Conservation (phyloP, 2,113 vertebrate species). For the Rhynchopsitta pachyrhyncha region DNA sequence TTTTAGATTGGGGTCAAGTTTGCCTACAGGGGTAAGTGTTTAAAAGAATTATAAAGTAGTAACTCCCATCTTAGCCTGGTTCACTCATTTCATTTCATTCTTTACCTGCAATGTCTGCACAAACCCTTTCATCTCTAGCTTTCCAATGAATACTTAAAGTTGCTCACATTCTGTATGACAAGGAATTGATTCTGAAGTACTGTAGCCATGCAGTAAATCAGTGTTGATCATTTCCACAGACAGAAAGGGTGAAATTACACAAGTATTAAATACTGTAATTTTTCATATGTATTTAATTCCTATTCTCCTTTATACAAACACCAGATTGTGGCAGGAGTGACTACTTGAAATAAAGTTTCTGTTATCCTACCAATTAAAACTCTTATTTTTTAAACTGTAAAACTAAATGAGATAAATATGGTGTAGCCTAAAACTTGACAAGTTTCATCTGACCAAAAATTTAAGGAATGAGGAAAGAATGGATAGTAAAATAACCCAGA, state of each 20-base stretch:
- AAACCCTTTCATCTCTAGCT: not conserved
- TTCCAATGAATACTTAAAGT: not conserved
- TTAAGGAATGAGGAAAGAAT: not conserved
- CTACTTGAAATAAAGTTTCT: not conserved
- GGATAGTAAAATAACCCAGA: not conserved
- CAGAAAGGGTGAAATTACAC: not conserved
- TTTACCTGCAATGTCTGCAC: not conserved
- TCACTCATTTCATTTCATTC: not conserved
- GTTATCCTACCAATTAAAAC: not conserved
- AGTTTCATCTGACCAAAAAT: not conserved
- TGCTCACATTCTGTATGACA: not conserved
- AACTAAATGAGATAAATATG: not conserved
- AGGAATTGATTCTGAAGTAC: constrained; percentile 15
- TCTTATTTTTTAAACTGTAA: not conserved
- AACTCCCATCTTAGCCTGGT: not conserved
- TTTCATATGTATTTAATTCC: not conserved
- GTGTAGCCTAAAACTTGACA: not conserved
- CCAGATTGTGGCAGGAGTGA: not conserved
- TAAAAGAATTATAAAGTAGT: not conserved
- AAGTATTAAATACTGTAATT: not conserved
- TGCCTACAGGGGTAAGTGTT: not conserved
- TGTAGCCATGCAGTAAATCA: not conserved
- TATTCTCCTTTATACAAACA: not conserved
- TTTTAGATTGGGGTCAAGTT: not conserved
- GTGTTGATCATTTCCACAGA: not conserved